Evolutionary conservation across 2,113 vertebrate species (phyloP).

Genomic region (Synchiropus splendidus): DNA sequence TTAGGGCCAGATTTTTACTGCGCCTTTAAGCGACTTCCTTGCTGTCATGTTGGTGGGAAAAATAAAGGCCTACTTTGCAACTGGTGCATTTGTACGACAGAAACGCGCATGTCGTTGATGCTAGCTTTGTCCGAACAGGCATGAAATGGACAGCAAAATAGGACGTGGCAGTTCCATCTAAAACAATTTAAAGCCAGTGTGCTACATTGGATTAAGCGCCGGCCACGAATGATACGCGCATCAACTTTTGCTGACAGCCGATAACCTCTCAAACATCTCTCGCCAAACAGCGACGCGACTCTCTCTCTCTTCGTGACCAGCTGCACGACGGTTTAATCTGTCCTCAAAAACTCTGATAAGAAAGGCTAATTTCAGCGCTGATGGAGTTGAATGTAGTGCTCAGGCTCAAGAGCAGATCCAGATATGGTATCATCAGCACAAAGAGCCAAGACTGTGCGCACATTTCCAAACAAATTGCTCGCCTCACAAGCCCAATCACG

Average conservation of each 20-base stretch:
- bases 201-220: slow-evolving; percentile 42
- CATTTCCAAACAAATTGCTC: slow-evolving; percentile 59
- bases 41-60: too few relatives aligned
- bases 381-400: slow-evolving; percentile 52
- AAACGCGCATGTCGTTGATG: too few relatives aligned
- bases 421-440: slow-evolving; percentile 55
- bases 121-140: slow-evolving; percentile 23
- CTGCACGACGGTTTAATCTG: slow-evolving; percentile 62
- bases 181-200: slow-evolving; percentile 42
- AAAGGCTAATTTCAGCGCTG: slow-evolving; percentile 60
- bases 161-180: slow-evolving; percentile 23
- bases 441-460: slow-evolving; percentile 38
- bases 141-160: slow-evolving; percentile 30
- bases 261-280: slow-evolving; percentile 53
- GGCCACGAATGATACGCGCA: slow-evolving; percentile 48
- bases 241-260: slow-evolving; percentile 53
- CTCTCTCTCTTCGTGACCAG: slow-evolving; percentile 50
- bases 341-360: slow-evolving; percentile 55
- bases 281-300: slow-evolving; percentile 48
- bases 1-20: too few relatives aligned
- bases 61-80: too few relatives aligned
- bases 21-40: too few relatives aligned
- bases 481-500: slow-evolving; percentile 56
- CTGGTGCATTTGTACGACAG: too few relatives aligned
- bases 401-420: slow-evolving; percentile 53